These are phyloP conservation scores for Hermodice carunculata DNA, from an alignment of 2,888 invertebrate species.

Conservation along the genomic window DNA sequence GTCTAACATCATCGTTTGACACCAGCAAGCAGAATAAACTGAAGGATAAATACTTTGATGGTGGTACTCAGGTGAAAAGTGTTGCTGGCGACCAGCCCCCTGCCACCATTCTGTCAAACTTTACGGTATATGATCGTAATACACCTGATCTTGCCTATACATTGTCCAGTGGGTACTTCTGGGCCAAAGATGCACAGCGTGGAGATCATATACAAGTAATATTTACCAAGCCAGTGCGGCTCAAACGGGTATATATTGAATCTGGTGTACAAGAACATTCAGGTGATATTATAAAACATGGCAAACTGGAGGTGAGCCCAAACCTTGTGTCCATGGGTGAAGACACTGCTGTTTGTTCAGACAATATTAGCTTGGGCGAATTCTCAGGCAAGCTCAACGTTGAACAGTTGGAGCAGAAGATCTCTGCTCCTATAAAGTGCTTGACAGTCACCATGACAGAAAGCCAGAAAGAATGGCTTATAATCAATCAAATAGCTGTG, in stretches of 20 bases:
- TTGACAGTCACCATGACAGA: slow-evolving; percentile 18
- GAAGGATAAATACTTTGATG: slow-evolving; percentile 57
- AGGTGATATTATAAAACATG: slow-evolving; percentile 21
- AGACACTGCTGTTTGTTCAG: slow-evolving; percentile 13
- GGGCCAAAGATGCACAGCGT: slow-evolving; percentile 26
- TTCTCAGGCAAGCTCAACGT: slow-evolving; percentile 15
- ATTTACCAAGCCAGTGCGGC: slow-evolving; percentile 17
- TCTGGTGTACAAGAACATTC: slow-evolving; percentile 19
- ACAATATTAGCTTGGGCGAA: neutral
- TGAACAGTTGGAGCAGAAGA: neutral
- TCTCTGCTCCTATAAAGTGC: slow-evolving; percentile 9
- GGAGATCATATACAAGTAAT: slow-evolving; percentile 24
- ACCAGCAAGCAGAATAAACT: slow-evolving; percentile 62
- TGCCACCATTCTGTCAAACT: slow-evolving; percentile 63
- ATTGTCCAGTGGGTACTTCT: slow-evolving; percentile 32
- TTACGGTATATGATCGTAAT: slow-evolving; percentile 57
- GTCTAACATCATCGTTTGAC: slow-evolving; percentile 61
- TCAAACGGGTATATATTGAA: slow-evolving; percentile 24
- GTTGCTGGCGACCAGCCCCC: slow-evolving; percentile 59
- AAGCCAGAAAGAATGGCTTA: slow-evolving; percentile 25
- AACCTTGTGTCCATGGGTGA: neutral
- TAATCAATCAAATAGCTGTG: slow-evolving; percentile 34
- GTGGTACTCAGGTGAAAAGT: slow-evolving; percentile 18
- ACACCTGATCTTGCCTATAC: slow-evolving; percentile 60
- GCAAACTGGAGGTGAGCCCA: slow-evolving; percentile 19